These are phyloP conservation scores for Lithophane ornitopus DNA, from an alignment of 2,888 invertebrate genomes.

Conservation along the genomic window DNA sequence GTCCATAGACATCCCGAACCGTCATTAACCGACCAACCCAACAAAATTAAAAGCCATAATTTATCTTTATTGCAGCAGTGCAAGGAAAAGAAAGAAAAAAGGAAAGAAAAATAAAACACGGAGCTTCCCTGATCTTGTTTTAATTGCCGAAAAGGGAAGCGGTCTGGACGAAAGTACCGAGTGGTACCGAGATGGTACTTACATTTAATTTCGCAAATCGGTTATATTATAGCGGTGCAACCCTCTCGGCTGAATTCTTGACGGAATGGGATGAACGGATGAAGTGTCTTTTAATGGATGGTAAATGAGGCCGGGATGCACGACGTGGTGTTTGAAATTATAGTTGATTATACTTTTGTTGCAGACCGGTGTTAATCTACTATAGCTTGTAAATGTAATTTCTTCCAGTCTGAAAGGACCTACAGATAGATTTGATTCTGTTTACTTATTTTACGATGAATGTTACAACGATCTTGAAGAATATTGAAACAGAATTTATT, in stretches of 20 bases:
- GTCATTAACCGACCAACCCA: conserved; percentile 67
- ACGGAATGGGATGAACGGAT: conserved; percentile 54
- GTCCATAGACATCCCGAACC: conserved; percentile 35
- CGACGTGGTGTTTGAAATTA: conserved; percentile 22
- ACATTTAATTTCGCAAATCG: conserved; percentile 79
- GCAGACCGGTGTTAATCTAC: neutral
- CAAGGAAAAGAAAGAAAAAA: conserved; percentile 72
- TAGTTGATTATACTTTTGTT: conserved; percentile 7
- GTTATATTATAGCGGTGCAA: conserved; percentile 67
- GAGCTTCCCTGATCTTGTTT: conserved; percentile 79
- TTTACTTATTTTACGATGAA: neutral
- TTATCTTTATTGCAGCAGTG: conserved; percentile 84
- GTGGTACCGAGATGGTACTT: conserved; percentile 62
- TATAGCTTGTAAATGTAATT: neutral
- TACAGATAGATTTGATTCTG: neutral
- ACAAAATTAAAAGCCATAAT: conserved; percentile 87
- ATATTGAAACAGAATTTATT: neutral
- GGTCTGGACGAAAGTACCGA: conserved; percentile 66
- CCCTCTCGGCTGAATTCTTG: conserved; percentile 65
- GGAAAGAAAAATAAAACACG: conserved; percentile 67
- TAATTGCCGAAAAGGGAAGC: conserved; percentile 80
- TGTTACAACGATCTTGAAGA: neutral
- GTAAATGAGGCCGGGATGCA: conserved; percentile 15
- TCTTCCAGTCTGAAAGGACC: neutral
- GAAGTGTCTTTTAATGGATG: conserved; percentile 48